A percentile compares a stretch with the other conserved stretches of the same genome.
phyloP scores from a whole-genome alignment of 2,113 vertebrate genomes.

The Platysteira castanea region DNA sequence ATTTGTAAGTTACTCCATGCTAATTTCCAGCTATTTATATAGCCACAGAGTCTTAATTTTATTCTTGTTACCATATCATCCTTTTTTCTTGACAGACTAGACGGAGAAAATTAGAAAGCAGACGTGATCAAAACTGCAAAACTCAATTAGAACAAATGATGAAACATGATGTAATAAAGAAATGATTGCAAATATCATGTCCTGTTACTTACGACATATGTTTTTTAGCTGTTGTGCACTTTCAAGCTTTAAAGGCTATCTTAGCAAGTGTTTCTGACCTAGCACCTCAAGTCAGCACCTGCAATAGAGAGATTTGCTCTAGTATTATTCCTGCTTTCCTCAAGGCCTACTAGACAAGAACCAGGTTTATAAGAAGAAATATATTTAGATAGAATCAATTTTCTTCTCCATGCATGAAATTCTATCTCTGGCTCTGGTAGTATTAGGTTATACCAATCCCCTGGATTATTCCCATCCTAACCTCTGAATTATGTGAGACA shows the following conservation, averaged over 20 bases:
- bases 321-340: background rate
- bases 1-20: background rate
- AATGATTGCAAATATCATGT: background rate
- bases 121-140: background rate
- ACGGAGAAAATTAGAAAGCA: background rate
- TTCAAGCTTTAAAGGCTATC: background rate
- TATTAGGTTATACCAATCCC: background rate
- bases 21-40: constrained; percentile 3
- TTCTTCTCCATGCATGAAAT: background rate
- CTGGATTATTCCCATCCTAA: background rate
- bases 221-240: background rate
- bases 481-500: background rate
- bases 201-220: background rate
- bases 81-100: background rate
- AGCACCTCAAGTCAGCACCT: background rate
- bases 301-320: background rate
- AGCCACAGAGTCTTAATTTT: background rate
- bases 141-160: background rate
- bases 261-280: background rate
- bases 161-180: background rate
- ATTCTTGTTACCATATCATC: background rate
- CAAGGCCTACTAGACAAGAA: background rate
- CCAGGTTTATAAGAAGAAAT: background rate
- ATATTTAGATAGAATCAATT: background rate
- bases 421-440: background rate